Percentiles rank a stretch among this genome's conserved stretches.
These are phyloP conservation scores for Cepaea nemoralis DNA, from an alignment of 1,140 invertebrate species.

Conservation along the genomic window DNA sequence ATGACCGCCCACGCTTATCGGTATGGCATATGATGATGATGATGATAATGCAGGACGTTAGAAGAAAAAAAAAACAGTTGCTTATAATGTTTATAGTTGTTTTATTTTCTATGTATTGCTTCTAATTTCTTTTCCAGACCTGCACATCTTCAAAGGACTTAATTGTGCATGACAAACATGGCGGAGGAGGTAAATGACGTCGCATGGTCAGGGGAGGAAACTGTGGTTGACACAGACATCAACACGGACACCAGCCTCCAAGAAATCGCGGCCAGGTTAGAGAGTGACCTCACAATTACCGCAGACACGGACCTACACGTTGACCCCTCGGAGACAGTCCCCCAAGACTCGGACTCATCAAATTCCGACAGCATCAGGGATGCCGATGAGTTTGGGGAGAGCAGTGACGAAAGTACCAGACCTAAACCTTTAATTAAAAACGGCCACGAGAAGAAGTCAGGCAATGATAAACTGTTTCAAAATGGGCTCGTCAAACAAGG, in stretches of 20 bases:
- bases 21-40: no score
- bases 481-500: constrained; percentile 38
- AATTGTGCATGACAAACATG: constrained; percentile 9
- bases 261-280: constrained; percentile 23
- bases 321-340: not conserved
- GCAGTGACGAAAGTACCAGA: constrained; percentile 26
- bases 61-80: no score
- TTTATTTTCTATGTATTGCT: no score
- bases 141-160: no score
- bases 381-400: constrained; percentile 25
- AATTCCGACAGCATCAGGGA: constrained; percentile 40
- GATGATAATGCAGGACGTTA: no score
- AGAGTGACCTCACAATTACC: constrained; percentile 30
- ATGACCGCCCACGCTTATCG: no score
- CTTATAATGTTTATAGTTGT: no score
- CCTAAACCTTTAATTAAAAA: constrained; percentile 5
- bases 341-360: constrained; percentile 44
- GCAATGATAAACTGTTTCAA: constrained; percentile 14
- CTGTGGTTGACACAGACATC: constrained; percentile 23
- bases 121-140: no score
- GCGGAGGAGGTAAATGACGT: not conserved
- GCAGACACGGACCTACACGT: constrained; percentile 31
- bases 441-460: constrained; percentile 6
- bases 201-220: not conserved
- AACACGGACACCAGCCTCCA: constrained; percentile 25